Conservation (phyloP, 2,797 vertebrate genomes). For the Percopsis omiscomaycus region DNA sequence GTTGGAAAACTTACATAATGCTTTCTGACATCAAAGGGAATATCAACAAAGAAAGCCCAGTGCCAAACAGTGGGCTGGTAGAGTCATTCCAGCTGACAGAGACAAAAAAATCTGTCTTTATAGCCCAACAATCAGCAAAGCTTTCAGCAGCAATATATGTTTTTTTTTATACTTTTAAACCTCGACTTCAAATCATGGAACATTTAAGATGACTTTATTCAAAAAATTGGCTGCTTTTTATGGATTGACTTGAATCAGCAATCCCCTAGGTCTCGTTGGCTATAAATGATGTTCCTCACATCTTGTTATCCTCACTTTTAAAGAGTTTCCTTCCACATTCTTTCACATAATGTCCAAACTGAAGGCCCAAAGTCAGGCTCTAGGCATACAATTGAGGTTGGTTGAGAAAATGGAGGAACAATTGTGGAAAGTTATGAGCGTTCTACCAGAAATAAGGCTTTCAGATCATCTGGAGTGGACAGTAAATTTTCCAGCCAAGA, state of each 20-base stretch:
- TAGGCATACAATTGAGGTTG: slow-evolving; percentile 14
- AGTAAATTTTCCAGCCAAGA: slow-evolving; percentile 29
- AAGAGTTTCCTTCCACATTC: slow-evolving; percentile 11
- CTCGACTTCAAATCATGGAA: slow-evolving; percentile 55
- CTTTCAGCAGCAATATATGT: slow-evolving; percentile 41
- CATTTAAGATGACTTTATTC: slow-evolving; percentile 46
- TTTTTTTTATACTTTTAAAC: slow-evolving; percentile 53
- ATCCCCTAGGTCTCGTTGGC: slow-evolving; percentile 40
- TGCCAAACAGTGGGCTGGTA: slow-evolving; percentile 63
- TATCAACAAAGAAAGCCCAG: slow-evolving; percentile 11
- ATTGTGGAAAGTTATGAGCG: neutral
- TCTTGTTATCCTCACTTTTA: slow-evolving; percentile 25
- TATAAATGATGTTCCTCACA: slow-evolving; percentile 22
- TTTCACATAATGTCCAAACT: slow-evolving; percentile 24
- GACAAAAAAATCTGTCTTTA: slow-evolving; percentile 47
- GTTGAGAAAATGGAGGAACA: slow-evolving; percentile 7
- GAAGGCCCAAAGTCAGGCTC: slow-evolving; percentile 17
- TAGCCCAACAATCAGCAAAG: slow-evolving; percentile 62
- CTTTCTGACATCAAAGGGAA: slow-evolving; percentile 65
- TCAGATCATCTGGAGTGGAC: slow-evolving; percentile 27
- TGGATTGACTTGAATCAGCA: slow-evolving; percentile 38
- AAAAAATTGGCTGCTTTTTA: slow-evolving; percentile 48
- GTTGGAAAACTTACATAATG: slow-evolving; percentile 45
- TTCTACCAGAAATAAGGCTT: slow-evolving; percentile 24
- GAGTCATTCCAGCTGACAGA: slow-evolving; percentile 56